phyloP scores from a whole-genome alignment of 2,113 vertebrate species.

The Puffinus mauretanicus region DNA sequence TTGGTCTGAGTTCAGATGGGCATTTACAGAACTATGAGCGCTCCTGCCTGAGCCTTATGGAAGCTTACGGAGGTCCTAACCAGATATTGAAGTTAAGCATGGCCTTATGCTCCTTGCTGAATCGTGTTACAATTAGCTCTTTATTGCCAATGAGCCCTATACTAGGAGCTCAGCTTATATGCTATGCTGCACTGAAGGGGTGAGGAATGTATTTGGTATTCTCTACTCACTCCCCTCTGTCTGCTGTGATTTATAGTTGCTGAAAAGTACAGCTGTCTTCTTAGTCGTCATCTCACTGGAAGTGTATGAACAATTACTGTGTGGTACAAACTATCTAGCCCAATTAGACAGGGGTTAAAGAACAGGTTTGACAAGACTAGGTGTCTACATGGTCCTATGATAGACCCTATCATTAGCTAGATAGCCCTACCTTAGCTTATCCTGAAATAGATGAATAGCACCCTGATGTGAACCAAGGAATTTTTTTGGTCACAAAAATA shows the following conservation, averaged over 20 bases:
- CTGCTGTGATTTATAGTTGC: conserved; percentile 12
- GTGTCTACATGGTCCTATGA: conserved; percentile 14
- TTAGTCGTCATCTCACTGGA: conserved; percentile 32
- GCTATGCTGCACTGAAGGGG: neutral
- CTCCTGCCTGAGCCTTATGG: neutral
- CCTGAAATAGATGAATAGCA: conserved; percentile 47
- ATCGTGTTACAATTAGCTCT: neutral
- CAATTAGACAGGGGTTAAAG: conserved; percentile 43
- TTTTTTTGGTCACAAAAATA: conserved; percentile 34
- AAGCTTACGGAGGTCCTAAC: neutral
- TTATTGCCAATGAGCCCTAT: neutral
- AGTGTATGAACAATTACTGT: conserved; percentile 34
- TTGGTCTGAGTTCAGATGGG: neutral
- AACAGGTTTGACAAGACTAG: conserved; percentile 60
- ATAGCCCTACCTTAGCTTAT: conserved; percentile 53
- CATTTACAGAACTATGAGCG: neutral
- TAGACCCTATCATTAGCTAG: conserved; percentile 54
- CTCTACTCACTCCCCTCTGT: neutral
- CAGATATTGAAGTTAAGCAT: neutral
- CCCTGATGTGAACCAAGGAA: neutral
- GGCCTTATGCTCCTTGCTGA: neutral
- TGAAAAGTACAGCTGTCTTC: conserved; percentile 38
- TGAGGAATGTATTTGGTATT: neutral
- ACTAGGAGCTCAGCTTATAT: neutral
- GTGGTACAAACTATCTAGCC: conserved; percentile 52